Percentiles rank a stretch among this genome's conserved stretches.
Evolutionary conservation across 1,140 invertebrate genomes (phyloP).

Genomic region (Orchestia grillus): DNA sequence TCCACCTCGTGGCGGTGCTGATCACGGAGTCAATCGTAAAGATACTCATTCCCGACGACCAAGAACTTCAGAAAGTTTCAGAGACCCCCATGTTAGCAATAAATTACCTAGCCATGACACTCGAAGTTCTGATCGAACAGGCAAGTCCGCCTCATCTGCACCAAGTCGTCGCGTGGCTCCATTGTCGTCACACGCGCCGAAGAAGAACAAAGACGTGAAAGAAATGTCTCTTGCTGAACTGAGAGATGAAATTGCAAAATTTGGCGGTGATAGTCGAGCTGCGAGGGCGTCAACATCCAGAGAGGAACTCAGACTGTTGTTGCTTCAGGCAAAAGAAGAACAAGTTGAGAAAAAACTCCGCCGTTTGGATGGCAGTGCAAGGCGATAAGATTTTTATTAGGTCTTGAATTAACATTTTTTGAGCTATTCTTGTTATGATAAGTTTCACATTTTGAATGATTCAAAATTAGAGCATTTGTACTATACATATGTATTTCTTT

Average conservation of each 20-base stretch:
- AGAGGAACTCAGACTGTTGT: neutral
- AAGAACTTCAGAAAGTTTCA: neutral
- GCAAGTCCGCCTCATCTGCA: neutral
- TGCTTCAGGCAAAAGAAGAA: slow-evolving; percentile 30
- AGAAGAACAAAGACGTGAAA: neutral
- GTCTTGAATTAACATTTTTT: neutral
- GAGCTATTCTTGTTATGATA: too few species aligned
- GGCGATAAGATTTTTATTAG: neutral
- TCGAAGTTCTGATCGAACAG: too few species aligned
- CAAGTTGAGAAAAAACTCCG: slow-evolving; percentile 33
- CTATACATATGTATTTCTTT: too few species aligned
- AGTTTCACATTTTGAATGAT: too few species aligned
- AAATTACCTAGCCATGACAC: neutral
- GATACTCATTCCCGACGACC: neutral
- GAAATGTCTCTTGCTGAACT: slow-evolving; percentile 3
- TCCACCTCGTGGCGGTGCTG: neutral
- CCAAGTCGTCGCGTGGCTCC: neutral
- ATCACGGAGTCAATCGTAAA: neutral
- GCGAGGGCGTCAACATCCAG: neutral
- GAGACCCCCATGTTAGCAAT: neutral
- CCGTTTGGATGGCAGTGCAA: neutral
- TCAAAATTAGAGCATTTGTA: too few species aligned
- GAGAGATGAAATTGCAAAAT: slow-evolving; percentile 10
- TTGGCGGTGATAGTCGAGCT: neutral
- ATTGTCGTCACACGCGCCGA: neutral